Evolutionary conservation across 2,113 vertebrate species (phyloP), one percentile per base, ranked within the genome.

Genomic region (Takifugu flavidus): DNA sequence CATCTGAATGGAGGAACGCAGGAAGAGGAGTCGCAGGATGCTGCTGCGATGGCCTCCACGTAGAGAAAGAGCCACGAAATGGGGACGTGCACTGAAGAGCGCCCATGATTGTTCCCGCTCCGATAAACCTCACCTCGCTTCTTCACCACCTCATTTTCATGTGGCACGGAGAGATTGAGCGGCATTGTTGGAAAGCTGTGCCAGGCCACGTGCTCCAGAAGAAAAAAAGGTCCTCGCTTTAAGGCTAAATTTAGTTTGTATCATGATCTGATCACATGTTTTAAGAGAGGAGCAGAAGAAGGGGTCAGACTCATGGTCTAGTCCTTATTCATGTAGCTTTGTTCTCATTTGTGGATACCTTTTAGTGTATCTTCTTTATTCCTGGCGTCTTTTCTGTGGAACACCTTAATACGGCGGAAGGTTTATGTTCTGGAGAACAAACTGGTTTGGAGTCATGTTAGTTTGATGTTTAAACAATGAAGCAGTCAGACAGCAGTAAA

Each of bases 1-100:
- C 39, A 70, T 88, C 72, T 92, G 88, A 92, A 91, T 88, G 85
- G 85, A 83, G 78, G 78, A 74, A 84, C 62, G 43, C 80, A 80
- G 74, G 74, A 77, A 78, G 75, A 57, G 73, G 79, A 75, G 68
- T 68, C 45, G 4, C 57, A 76, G 60, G 71, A 82, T 79, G 70
- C 72, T 68, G 71, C 73, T 85, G 59, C 77, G 76, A 80, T 75
- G 78, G 83, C 72, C 80, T 85, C 78, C 71, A 73, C 74, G 72
- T 52, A 61, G 67, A 70, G 58, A 72, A 65, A 75, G 44, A 67
- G 47, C 52, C 56, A 64, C 49, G 56, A 65, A 71, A 61, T 82
- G 55, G 59, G 53, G 47, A 31, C 45, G 54, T 67, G 60, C 26
- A 70, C 51, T 39, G 8, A 59, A 64, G 64, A 70, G 49, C 59